These are phyloP conservation scores for Drosophila mayri DNA, from an alignment of 1,140 invertebrate genomes.

Conservation along the genomic window DNA sequence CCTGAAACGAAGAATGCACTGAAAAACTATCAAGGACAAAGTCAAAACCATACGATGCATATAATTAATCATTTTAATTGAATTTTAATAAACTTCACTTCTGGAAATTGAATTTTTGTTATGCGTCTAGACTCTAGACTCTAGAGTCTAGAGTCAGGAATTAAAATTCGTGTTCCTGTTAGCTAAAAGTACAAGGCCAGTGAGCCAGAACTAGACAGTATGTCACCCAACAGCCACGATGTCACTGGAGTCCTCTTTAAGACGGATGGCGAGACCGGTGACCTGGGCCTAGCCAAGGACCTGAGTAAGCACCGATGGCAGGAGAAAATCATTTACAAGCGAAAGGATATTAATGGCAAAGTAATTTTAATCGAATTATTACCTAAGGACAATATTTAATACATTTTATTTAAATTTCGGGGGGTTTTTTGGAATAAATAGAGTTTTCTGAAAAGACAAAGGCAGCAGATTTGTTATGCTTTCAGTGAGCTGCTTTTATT, in stretches of 20 bases:
- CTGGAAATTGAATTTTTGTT: background rate
- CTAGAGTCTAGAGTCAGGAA: background rate
- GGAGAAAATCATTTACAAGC: too few species aligned
- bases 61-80: background rate
- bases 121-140: too few species aligned
- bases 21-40: too few species aligned
- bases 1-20: too few species aligned
- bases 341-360: too few species aligned
- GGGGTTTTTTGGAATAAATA: too few species aligned
- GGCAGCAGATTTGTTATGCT: too few species aligned
- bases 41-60: background rate
- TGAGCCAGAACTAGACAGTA: background rate
- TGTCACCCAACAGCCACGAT: background rate
- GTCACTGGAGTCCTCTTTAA: background rate
- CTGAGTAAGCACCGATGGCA: slow-evolving; percentile 1
- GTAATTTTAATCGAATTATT: too few species aligned
- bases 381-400: too few species aligned
- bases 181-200: background rate
- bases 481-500: too few species aligned
- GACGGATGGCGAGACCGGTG: background rate
- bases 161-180: background rate
- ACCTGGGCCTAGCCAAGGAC: slow-evolving; percentile 1
- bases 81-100: background rate
- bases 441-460: too few species aligned
- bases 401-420: too few species aligned